phyloP scores from a whole-genome alignment of 2,113 vertebrate species.

The Anguilla rostrata region DNA sequence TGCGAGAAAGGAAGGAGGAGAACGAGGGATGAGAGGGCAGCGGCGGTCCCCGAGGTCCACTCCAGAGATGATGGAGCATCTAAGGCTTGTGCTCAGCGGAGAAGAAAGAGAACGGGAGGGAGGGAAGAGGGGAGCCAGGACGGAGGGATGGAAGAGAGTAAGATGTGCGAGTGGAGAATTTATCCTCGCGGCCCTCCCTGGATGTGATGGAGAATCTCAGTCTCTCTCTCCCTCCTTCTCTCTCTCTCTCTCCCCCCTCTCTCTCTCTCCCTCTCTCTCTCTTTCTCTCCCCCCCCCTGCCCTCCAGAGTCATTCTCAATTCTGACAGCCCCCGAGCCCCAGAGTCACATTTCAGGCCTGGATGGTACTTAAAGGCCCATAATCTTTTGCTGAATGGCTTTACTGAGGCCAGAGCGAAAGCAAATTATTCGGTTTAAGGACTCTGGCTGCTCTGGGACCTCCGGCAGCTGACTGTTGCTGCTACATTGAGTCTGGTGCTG shows the following conservation, averaged over 20 bases:
- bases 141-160: neutral
- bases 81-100: conserved; percentile 28
- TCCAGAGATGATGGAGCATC: conserved; percentile 12
- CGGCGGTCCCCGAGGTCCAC: neutral
- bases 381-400: conserved; percentile 80
- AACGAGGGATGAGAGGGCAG: neutral
- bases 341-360: conserved; percentile 83
- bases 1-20: neutral
- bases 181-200: conserved; percentile 22
- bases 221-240: conserved; percentile 37
- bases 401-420: conserved; percentile 72
- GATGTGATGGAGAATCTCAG: conserved; percentile 17
- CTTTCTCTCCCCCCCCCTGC: conserved; percentile 50
- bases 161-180: conserved; percentile 14
- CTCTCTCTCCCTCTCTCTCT: neutral
- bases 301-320: conserved; percentile 64
- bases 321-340: conserved; percentile 66
- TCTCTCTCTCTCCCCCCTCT: too few species aligned
- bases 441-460: conserved; percentile 80
- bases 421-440: conserved; percentile 85
- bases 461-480: conserved; percentile 63
- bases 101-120: neutral
- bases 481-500: conserved; percentile 56
- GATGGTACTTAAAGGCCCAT: conserved; percentile 84
- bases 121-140: neutral